Evolutionary conservation across 64 coral and sea anemone species (phyloP).

Genomic region (Montipora sp.): DNA sequence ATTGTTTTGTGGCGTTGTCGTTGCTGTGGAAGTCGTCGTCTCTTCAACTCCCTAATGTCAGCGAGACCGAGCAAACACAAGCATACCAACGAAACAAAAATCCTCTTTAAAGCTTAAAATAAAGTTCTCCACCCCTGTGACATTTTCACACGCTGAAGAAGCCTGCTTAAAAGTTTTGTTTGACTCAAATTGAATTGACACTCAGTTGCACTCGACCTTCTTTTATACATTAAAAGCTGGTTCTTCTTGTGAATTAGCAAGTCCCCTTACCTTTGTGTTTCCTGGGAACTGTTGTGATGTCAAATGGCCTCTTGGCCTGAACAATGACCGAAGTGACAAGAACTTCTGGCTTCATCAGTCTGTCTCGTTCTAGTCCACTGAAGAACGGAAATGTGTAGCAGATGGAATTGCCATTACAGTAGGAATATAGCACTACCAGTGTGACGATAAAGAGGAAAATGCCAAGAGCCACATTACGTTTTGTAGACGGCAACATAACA

Average conservation of each 20-base stretch:
- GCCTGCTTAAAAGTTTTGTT: too few relatives aligned
- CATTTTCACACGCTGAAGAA: too few relatives aligned
- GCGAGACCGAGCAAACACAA: too few relatives aligned
- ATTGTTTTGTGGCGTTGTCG: too few relatives aligned
- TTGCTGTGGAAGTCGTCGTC: too few relatives aligned
- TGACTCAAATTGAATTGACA: too few relatives aligned
- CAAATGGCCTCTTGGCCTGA: slow-evolving; percentile 16
- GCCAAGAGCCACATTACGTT: slow-evolving; percentile 60
- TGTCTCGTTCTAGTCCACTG: slow-evolving; percentile 65
- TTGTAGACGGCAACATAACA: slow-evolving; percentile 69
- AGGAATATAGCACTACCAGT: slow-evolving; percentile 82
- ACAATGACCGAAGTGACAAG: slow-evolving; percentile 75
- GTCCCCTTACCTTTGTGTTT: slow-evolving; percentile 15
- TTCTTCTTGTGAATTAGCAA: too few relatives aligned
- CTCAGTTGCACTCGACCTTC: too few relatives aligned
- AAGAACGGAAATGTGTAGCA: slow-evolving; percentile 91
- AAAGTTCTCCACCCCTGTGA: too few relatives aligned
- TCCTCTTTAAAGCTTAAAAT: too few relatives aligned
- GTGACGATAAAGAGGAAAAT: slow-evolving; percentile 80
- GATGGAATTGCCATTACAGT: slow-evolving; percentile 73
- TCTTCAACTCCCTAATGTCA: too few relatives aligned
- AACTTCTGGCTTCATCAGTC: slow-evolving; percentile 13
- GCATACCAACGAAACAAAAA: too few relatives aligned
- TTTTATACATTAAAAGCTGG: not conserved
- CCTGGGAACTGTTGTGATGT: not conserved